Percentiles rank a stretch among this genome's conserved stretches.
Conservation (phyloP, 2,888 invertebrate species). For the Drosophila trichaetosa region DNA sequence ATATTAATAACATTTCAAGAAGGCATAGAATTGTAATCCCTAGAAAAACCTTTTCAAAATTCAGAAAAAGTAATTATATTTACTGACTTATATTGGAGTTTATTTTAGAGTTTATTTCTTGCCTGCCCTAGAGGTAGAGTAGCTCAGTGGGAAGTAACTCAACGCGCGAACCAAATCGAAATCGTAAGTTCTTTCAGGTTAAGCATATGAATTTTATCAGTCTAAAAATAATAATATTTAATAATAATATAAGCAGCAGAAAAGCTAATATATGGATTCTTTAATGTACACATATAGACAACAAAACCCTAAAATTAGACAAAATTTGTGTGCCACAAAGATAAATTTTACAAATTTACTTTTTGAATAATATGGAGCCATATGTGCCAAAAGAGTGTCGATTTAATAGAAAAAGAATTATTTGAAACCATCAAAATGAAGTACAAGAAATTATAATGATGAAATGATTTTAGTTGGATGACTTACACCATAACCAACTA, state of each 20-base stretch:
- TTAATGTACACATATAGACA: background rate
- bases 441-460: background rate
- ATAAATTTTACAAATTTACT: background rate
- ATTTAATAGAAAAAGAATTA: background rate
- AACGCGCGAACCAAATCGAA: background rate
- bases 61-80: background rate
- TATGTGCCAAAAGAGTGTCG: background rate
- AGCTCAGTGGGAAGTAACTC: background rate
- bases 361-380: background rate
- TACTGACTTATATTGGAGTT: background rate
- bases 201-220: background rate
- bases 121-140: background rate
- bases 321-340: background rate
- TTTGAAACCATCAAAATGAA: background rate
- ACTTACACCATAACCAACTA: slow-evolving; percentile 75
- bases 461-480: too few relatives aligned
- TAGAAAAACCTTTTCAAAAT: background rate
- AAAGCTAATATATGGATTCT: background rate
- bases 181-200: background rate
- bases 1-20: background rate
- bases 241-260: background rate
- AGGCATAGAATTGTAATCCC: background rate
- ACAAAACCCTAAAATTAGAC: too few relatives aligned
- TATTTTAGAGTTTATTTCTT: background rate
- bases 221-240: background rate